Evolutionary conservation across 2,113 vertebrate species (phyloP), one percentile per base, ranked within the genome.

Genomic region (Climacteris rufus): DNA sequence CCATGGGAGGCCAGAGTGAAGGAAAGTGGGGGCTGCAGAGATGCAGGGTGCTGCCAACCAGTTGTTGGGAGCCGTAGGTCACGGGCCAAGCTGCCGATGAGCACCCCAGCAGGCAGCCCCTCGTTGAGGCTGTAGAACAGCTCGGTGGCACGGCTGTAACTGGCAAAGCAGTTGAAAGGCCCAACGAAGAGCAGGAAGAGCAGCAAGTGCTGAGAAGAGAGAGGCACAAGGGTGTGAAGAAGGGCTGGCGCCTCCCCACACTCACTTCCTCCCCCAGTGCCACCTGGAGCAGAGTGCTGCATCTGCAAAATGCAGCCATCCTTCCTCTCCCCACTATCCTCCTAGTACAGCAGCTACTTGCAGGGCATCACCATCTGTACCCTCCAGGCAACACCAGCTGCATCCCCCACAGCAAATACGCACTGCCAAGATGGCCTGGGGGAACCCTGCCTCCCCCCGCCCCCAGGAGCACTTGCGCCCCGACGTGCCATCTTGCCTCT

Each of bases 71-170:
- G 98, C 91, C 97, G 97, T 97, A 99, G 98, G 96, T 99, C 99
- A 85, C 94, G 97, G n/a, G 98, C 98, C 89, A 99, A 97, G 96
- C 98, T 98, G 71, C 99, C 99, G 10, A 99, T 99, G 61, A 99
- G 98, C 86, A 98, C 98, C 3, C 99, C 99, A 1, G 97, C 98
- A 0, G 99, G 99, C 96, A 99, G 98, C 92, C 99, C 99, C 97
- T 99, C 99, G 37, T 98, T 99, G 97, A 99, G 98, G 90, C 98
- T 99, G 98, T 99, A 99, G 97, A 99, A 98, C 88, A 99, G 98
- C 98, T 99, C 98, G 1, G 98, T 99, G 82, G 99, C 99, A 4
- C 99, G 98, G 95, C 98, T 99, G 97, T 99, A 99, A 98, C 98
- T 99, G 94, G 98, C 98, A 90, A 99, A 98, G 97, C 99, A 99